Evolutionary conservation across 1,140 invertebrate species (phyloP).

Genomic region (Caenorhabditis briggsae): DNA sequence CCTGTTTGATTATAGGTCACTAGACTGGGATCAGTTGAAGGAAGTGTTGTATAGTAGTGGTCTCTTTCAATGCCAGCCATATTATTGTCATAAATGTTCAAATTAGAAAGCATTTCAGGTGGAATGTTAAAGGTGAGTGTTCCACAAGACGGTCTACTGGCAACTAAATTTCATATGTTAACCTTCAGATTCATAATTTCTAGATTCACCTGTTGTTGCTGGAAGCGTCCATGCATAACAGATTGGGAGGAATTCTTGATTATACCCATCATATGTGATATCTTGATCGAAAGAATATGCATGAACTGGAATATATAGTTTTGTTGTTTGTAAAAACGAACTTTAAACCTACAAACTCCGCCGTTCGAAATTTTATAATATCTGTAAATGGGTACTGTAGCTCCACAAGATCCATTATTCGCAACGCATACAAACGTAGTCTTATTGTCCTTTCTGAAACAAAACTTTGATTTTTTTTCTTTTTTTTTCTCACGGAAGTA

Average conservation of each 20-base stretch:
- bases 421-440: constrained; percentile 9
- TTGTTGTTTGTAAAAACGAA: too few species aligned
- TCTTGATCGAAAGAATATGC: constrained; percentile 41
- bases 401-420: constrained; percentile 13
- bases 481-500: too few species aligned
- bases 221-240: constrained; percentile 12
- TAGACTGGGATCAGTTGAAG: background rate
- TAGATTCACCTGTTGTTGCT: background rate
- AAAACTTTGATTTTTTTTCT: too few species aligned
- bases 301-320: constrained; percentile 9
- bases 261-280: constrained; percentile 5
- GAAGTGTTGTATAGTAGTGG: constrained; percentile 41
- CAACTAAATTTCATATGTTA: background rate
- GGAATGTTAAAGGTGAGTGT: constrained; percentile 23
- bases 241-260: constrained; percentile 34
- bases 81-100: constrained; percentile 48
- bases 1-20: constrained; percentile 20
- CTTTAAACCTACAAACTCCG: constrained; percentile 16
- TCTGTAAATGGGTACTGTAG: constrained; percentile 43
- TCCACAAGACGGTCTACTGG: constrained; percentile 18
- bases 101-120: background rate
- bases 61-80: constrained; percentile 15
- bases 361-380: constrained; percentile 39
- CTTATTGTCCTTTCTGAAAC: constrained; percentile 17
- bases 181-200: background rate